Percentiles rank a stretch among this genome's conserved stretches.
These are phyloP conservation scores for Globodera ellingtonae DNA, from an alignment of 1,140 invertebrate genomes.

Conservation along the genomic window DNA sequence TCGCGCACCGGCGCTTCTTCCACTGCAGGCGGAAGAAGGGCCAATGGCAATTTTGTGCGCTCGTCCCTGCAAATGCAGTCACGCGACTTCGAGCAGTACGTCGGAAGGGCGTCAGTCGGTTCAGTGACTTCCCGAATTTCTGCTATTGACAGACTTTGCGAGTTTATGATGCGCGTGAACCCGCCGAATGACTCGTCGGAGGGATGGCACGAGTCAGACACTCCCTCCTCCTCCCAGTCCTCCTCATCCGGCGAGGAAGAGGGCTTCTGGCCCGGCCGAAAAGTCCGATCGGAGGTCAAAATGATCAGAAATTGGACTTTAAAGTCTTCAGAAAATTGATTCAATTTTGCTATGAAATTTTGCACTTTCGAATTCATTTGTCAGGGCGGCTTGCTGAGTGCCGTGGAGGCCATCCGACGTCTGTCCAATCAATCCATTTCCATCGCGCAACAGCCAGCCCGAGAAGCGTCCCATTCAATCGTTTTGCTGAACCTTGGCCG, in stretches of 20 bases:
- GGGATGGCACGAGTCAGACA: constrained; percentile 53
- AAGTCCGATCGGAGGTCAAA: constrained; percentile 14
- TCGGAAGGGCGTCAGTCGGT: not conserved
- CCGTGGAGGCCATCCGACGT: constrained; percentile 12
- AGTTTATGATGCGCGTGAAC: constrained; percentile 62
- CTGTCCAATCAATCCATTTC: constrained; percentile 13
- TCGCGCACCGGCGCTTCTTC: constrained; percentile 8
- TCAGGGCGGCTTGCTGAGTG: constrained; percentile 4
- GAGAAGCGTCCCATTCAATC: not conserved
- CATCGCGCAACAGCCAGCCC: not conserved
- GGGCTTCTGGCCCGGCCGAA: constrained; percentile 4
- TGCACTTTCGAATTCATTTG: not conserved
- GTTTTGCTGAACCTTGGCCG: not conserved
- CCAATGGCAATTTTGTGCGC: constrained; percentile 57
- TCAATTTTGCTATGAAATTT: not conserved
- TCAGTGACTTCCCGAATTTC: not conserved
- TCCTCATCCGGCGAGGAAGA: constrained; percentile 13
- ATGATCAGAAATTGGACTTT: constrained; percentile 12
- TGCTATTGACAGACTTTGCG: constrained; percentile 45
- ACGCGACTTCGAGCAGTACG: constrained; percentile 57
- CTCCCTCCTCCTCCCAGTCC: not conserved
- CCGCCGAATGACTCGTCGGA: constrained; percentile 60
- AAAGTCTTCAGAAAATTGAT: not conserved
- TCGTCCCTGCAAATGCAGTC: constrained; percentile 59
- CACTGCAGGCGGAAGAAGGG: constrained; percentile 5